Base-by-base conservation (phyloP, 2,113 vertebrate species). In the Colistium nudipinnis region DNA sequence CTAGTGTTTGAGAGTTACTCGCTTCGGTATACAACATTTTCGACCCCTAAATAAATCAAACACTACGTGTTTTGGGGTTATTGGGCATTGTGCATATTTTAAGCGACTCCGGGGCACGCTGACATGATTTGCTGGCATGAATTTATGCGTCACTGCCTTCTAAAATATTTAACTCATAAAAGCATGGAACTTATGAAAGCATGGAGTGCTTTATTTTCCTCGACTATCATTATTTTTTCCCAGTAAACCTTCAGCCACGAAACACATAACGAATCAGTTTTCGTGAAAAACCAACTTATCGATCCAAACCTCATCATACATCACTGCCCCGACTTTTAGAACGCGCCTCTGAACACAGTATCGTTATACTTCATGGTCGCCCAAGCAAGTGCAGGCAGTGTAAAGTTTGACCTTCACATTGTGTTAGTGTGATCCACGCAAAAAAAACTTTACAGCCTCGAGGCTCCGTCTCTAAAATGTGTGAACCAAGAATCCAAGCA, bases 371-470 rank as follows among this genome's bases (percentile, higher is more conserved):
- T 35, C 19, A 22, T 52, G 16, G 49, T 33, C 14, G 22, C 35
- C 31, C 51, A 36, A 66, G 33, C 48, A 25, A 64, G 33, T 39
- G 61, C 41, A n/a, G 27, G 44, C 53, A 49, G 51, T 65, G 63
- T 19, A 36, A 48, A 67, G 19, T 48, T 10, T 74, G 71, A 78
- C 70, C 80, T 84, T 81, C 61, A 71, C 1, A 36, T 48, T 41
- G 33, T 52, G 10, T 63, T 31, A 6, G 47, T 2, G 3, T 27
- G 62, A 82, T 76, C 55, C 61, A 54, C 1, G 27, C 60, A 62
- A 67, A 66, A 62, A 67, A 66, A 31, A 27, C 62, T 52, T 65
- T 39, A 44, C 43, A 68, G 70, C 81, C 76, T 80, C 69, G 51
- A 33, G 43, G 63, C 73, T 61, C 70, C 51, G 59, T 1, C 2